These are phyloP conservation scores for Shinisaurus crocodilurus DNA, from an alignment of 2,113 vertebrate genomes.

Conservation along the genomic window DNA sequence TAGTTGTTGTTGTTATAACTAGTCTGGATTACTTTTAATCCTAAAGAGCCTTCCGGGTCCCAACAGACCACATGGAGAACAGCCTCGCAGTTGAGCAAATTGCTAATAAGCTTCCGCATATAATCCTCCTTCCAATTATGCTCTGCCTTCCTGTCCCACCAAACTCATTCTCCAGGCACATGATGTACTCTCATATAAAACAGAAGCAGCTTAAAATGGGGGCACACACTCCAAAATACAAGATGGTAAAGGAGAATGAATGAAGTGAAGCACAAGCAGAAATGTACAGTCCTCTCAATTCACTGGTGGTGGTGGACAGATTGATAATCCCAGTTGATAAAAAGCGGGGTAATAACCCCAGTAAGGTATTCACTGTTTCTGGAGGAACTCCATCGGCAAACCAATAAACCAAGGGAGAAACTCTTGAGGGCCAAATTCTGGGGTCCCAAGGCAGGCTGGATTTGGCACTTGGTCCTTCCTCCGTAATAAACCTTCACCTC, in stretches of 20 bases:
- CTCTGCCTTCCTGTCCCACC: no score
- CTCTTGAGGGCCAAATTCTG: no score
- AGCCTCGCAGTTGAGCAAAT: no score
- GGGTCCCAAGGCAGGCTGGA: no score
- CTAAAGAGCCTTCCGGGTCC: no score
- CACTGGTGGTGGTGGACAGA: background rate
- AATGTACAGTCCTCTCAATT: background rate
- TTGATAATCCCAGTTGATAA: background rate
- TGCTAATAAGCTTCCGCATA: background rate
- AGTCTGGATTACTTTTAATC: no score
- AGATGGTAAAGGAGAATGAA: background rate
- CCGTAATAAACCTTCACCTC: background rate
- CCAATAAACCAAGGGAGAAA: no score
- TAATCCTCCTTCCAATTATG: no score
- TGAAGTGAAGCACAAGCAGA: background rate
- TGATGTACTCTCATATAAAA: background rate
- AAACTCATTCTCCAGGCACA: background rate
- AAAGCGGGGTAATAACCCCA: background rate
- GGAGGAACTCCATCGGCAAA: background rate
- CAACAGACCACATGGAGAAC: no score
- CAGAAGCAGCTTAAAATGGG: background rate
- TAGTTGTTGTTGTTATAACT: no score
- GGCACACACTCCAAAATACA: background rate
- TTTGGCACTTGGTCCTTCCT: no score
- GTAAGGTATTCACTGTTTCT: background rate